These are phyloP conservation scores for Danio choprae DNA, from an alignment of 2,797 vertebrate species.

Conservation along the genomic window DNA sequence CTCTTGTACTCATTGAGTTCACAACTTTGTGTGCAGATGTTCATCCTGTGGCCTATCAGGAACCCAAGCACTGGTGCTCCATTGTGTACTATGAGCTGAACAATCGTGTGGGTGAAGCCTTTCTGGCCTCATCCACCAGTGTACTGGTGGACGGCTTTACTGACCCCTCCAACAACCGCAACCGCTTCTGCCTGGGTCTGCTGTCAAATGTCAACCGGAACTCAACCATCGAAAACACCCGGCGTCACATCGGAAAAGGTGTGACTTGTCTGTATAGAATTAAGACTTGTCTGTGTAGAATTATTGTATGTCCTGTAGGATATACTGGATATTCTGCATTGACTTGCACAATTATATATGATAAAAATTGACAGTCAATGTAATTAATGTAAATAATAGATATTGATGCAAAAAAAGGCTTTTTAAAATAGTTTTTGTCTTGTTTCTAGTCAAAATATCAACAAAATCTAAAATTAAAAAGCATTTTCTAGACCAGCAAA, in stretches of 20 bases:
- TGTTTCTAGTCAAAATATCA: too few relatives aligned
- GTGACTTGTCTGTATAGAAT: neutral
- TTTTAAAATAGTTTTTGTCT: too few relatives aligned
- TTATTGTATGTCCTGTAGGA: neutral
- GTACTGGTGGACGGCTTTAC: slow-evolving; percentile 98
- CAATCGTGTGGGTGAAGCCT: slow-evolving; percentile 95
- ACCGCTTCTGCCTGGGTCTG: slow-evolving; percentile 97
- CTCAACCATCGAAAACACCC: slow-evolving; percentile 98
- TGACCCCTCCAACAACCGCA: slow-evolving; percentile 98
- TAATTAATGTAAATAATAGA: too few relatives aligned
- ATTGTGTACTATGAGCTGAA: slow-evolving; percentile 99
- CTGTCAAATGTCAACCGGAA: slow-evolving; percentile 99
- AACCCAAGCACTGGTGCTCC: slow-evolving; percentile 99
- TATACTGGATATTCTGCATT: neutral
- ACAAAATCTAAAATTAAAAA: too few relatives aligned
- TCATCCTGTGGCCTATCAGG: slow-evolving; percentile 95
- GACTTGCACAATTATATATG: neutral
- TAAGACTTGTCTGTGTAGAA: neutral
- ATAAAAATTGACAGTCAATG: neutral
- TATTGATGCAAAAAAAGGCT: too few relatives aligned
- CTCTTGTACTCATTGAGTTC: slow-evolving; percentile 60
- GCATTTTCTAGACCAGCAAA: too few relatives aligned
- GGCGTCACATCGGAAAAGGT: slow-evolving; percentile 98
- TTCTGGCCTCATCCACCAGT: slow-evolving; percentile 96
- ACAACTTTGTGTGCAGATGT: slow-evolving; percentile 83